Conservation (phyloP, 2,888 invertebrate species). For the Drosophila robusta region DNA sequence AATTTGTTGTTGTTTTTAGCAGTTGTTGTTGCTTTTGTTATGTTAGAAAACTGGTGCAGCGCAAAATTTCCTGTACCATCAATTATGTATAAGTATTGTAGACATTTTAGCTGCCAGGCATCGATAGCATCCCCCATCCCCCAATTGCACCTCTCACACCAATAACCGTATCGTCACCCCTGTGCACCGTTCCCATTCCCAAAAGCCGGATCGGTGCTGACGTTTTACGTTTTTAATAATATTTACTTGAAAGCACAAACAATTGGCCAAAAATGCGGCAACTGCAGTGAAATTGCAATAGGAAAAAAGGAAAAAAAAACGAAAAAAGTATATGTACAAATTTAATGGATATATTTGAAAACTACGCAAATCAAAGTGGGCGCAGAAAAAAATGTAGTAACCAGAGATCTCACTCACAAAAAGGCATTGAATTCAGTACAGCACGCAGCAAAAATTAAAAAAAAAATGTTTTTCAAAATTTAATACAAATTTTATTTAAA, state of each 20-base stretch:
- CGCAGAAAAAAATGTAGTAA: slow-evolving; percentile 13
- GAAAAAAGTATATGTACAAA: slow-evolving; percentile 38
- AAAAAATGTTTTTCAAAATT: too few relatives aligned
- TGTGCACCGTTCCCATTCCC: neutral
- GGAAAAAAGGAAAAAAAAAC: slow-evolving; percentile 27
- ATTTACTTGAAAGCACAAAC: slow-evolving; percentile 76
- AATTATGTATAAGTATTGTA: slow-evolving; percentile 69
- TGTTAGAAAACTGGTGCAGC: slow-evolving; percentile 30
- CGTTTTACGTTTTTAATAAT: slow-evolving; percentile 78
- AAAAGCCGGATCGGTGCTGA: slow-evolving; percentile 32
- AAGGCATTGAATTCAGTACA: slow-evolving; percentile 6
- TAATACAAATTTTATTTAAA: too few relatives aligned
- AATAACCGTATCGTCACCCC: slow-evolving; percentile 3
- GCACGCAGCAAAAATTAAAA: too few relatives aligned
- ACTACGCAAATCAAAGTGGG: slow-evolving; percentile 65
- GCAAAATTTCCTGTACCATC: slow-evolving; percentile 76
- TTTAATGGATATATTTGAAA: slow-evolving; percentile 48
- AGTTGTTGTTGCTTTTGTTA: slow-evolving; percentile 25
- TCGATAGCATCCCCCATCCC: slow-evolving; percentile 2
- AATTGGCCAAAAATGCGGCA: slow-evolving; percentile 69
- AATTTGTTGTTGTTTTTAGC: slow-evolving; percentile 29
- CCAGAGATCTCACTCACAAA: slow-evolving; percentile 25
- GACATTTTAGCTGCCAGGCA: slow-evolving; percentile 44
- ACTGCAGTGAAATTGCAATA: slow-evolving; percentile 47
- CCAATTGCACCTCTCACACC: neutral